Evolutionary conservation across 2,113 vertebrate species (phyloP).

Genomic region (Perca flavescens): DNA sequence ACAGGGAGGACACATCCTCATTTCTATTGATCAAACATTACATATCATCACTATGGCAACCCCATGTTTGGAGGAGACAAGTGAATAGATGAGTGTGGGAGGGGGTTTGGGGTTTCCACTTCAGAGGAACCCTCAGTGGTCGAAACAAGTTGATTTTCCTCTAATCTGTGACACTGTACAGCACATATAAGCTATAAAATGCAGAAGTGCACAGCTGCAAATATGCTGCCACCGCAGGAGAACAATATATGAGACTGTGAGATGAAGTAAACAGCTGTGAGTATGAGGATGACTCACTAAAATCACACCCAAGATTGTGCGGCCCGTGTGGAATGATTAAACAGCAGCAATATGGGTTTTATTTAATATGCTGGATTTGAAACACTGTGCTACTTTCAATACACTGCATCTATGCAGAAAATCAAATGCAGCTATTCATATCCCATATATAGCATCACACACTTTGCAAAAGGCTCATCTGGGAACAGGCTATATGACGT

Average conservation of each 20-base stretch:
- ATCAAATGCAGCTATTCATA: slow-evolving; percentile 38
- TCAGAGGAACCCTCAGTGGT: slow-evolving; percentile 24
- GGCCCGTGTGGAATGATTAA: slow-evolving; percentile 48
- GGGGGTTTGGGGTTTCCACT: slow-evolving; percentile 1
- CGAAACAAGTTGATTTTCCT: slow-evolving; percentile 16
- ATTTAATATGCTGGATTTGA: slow-evolving; percentile 40
- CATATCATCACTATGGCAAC: slow-evolving; percentile 65
- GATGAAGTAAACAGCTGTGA: slow-evolving; percentile 54
- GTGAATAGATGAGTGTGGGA: slow-evolving; percentile 4
- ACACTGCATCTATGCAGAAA: slow-evolving; percentile 21
- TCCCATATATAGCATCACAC: slow-evolving; percentile 11
- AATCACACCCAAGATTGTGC: slow-evolving; percentile 45
- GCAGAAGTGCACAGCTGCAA: slow-evolving; percentile 36
- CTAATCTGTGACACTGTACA: slow-evolving; percentile 3
- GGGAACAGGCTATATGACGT: slow-evolving; percentile 25
- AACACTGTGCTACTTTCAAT: slow-evolving; percentile 21
- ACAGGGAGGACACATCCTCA: slow-evolving; percentile 47
- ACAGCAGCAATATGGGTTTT: slow-evolving; percentile 36
- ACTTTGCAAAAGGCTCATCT: slow-evolving; percentile 23
- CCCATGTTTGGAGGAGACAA: slow-evolving; percentile 5
- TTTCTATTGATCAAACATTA: slow-evolving; percentile 67
- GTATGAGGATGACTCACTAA: slow-evolving; percentile 58
- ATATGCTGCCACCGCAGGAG: slow-evolving; percentile 38
- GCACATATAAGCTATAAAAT: slow-evolving; percentile 24
- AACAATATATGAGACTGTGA: slow-evolving; percentile 38